Percentiles rank a stretch among this genome's conserved stretches.
Conservation (phyloP, 2,113 vertebrate species). For the Zosterops japonicus region DNA sequence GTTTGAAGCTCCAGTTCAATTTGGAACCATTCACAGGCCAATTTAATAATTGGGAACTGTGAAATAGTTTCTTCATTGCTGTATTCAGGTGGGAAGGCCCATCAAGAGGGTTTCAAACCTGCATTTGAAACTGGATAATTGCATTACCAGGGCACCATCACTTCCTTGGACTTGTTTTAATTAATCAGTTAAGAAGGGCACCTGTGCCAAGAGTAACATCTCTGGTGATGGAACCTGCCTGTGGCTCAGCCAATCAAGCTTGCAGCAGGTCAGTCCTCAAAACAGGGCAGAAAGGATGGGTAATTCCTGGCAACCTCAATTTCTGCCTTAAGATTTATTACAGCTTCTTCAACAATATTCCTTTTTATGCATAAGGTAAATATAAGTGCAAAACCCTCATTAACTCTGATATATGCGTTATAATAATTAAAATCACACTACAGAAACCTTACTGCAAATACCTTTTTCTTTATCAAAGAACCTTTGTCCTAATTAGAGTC, state of each 20-base stretch:
- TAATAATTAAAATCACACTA: neutral
- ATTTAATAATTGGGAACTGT: constrained; percentile 43
- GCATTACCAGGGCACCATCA: neutral
- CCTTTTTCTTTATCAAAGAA: neutral
- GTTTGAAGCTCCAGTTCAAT: constrained; percentile 52
- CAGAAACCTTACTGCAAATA: neutral
- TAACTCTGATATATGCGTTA: neutral
- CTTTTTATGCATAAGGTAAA: neutral
- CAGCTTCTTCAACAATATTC: neutral
- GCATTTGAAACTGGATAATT: constrained; percentile 20
- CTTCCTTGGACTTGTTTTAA: constrained; percentile 7
- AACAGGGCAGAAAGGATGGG: neutral
- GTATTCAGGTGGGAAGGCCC: constrained; percentile 53
- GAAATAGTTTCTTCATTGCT: constrained; percentile 33
- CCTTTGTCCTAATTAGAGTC: neutral
- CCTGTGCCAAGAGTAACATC: neutral
- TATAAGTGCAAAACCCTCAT: neutral
- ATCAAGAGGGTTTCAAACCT: constrained; percentile 37
- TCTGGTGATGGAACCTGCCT: neutral
- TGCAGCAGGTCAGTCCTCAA: neutral
- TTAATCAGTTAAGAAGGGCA: neutral
- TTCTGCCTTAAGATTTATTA: neutral
- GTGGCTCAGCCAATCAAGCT: neutral
- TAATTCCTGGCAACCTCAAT: neutral
- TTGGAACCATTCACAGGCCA: constrained; percentile 42